Percentiles rank a stretch among this genome's conserved stretches.
Evolutionary conservation across 2,888 invertebrate genomes (phyloP).

Genomic region (Clivina fossor): DNA sequence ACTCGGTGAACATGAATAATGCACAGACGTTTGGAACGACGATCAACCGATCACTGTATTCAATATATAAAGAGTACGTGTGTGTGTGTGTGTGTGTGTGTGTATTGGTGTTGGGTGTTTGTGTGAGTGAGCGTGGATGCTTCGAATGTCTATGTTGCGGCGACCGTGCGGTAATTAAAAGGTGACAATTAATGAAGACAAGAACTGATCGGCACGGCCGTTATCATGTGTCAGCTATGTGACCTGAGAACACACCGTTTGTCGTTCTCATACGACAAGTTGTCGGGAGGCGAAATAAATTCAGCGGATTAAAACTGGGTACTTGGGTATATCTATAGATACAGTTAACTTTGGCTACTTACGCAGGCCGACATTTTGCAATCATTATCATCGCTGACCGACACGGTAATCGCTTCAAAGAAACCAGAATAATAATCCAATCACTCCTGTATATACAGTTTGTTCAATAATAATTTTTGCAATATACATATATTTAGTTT

Average conservation of each 20-base stretch:
- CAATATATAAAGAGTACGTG: too few species aligned
- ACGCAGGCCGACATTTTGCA: too few species aligned
- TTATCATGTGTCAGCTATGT: slow-evolving; percentile 51
- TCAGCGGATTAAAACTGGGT: slow-evolving; percentile 36
- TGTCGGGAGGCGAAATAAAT: slow-evolving; percentile 25
- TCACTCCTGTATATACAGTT: slow-evolving; percentile 9
- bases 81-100: too few species aligned
- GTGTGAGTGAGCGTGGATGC: too few species aligned
- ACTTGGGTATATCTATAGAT: slow-evolving; percentile 5
- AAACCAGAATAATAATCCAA: slow-evolving; percentile 7
- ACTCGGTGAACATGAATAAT: too few species aligned
- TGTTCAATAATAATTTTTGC: too few species aligned
- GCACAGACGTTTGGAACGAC: too few species aligned
- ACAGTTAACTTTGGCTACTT: slow-evolving; percentile 16
- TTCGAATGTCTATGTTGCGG: slow-evolving; percentile 21
- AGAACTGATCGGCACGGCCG: slow-evolving; percentile 53
- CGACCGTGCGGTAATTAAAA: slow-evolving; percentile 51
- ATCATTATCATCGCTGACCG: slow-evolving; percentile 15
- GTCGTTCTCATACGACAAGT: slow-evolving; percentile 7
- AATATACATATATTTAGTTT: too few species aligned
- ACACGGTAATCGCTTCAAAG: slow-evolving; percentile 24
- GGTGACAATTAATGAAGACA: slow-evolving; percentile 55
- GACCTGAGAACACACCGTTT: slow-evolving; percentile 42
- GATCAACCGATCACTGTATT: too few species aligned
- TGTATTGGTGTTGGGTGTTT: too few species aligned